These are phyloP conservation scores for Himalopsyche japonica DNA, from an alignment of 2,888 invertebrate genomes.

Conservation along the genomic window DNA sequence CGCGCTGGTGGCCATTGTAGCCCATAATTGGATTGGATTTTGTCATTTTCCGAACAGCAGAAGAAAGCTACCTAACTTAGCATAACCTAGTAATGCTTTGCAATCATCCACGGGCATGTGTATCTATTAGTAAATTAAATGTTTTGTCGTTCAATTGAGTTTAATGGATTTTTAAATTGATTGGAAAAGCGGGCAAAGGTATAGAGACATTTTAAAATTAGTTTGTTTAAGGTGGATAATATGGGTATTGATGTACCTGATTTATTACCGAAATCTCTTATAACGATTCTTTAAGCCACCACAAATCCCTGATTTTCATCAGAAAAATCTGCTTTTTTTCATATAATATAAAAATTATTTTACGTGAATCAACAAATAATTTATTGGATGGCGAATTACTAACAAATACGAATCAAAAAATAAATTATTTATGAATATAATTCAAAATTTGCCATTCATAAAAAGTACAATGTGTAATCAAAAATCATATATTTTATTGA, in stretches of 20 bases:
- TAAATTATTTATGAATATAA: too few species aligned
- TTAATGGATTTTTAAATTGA: slow-evolving; percentile 31
- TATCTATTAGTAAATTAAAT: slow-evolving; percentile 37
- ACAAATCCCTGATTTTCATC: too few species aligned
- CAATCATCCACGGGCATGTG: not conserved
- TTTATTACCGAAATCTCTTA: not conserved
- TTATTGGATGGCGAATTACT: too few species aligned
- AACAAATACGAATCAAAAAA: too few species aligned
- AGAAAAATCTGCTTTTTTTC: too few species aligned
- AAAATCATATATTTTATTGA: too few species aligned
- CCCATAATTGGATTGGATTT: slow-evolving; percentile 40
- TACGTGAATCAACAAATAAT: too few species aligned
- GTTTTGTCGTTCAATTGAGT: slow-evolving; percentile 13
- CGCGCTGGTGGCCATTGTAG: slow-evolving; percentile 28
- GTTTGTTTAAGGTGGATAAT: slow-evolving; percentile 14
- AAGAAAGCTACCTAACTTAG: slow-evolving; percentile 26
- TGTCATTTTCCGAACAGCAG: slow-evolving; percentile 26
- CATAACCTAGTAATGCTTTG: not conserved
- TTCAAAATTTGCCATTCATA: too few species aligned
- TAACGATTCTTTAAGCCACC: not conserved
- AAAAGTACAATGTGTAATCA: too few species aligned
- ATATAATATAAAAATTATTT: too few species aligned
- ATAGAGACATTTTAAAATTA: slow-evolving; percentile 14
- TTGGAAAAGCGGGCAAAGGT: not conserved
- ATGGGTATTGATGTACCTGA: not conserved